A percentile compares a stretch with the other conserved stretches of the same genome.
phyloP scores from a whole-genome alignment of 2,797 vertebrate species.

The Brachymystax lenok region DNA sequence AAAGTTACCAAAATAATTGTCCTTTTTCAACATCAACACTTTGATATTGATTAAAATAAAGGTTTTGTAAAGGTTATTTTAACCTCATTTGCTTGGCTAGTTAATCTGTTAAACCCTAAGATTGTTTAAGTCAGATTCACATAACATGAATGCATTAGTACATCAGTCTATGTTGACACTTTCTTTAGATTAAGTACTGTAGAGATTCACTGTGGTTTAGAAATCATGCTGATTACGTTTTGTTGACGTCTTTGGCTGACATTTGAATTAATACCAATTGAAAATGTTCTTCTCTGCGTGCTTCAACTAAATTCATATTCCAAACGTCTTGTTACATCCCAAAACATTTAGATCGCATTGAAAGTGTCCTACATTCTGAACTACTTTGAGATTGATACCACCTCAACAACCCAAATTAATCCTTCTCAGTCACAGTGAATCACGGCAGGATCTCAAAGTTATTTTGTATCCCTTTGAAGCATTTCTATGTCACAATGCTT shows the following conservation, averaged over 20 bases:
- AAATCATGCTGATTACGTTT: background rate
- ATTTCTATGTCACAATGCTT: constrained; percentile 50
- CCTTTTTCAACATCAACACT: background rate
- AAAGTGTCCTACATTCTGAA: constrained; percentile 31
- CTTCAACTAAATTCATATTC: constrained; percentile 37
- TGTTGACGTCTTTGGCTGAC: background rate
- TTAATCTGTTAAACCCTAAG: constrained; percentile 52
- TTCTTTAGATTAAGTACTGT: background rate
- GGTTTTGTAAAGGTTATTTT: background rate
- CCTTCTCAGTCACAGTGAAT: constrained; percentile 14
- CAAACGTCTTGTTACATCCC: constrained; percentile 34
- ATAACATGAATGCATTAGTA: background rate
- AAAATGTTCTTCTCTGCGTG: constrained; percentile 17
- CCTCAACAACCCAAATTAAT: constrained; percentile 42
- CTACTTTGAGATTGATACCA: constrained; percentile 16
- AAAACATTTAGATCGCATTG: constrained; percentile 47
- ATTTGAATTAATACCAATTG: background rate
- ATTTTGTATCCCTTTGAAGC: constrained; percentile 35
- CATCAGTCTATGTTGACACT: background rate
- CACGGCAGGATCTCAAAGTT: constrained; percentile 4
- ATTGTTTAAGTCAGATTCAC: constrained; percentile 6
- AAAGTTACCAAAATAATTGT: background rate
- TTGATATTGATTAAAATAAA: background rate
- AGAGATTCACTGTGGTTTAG: background rate
- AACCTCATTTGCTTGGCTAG: constrained; percentile 18